These are phyloP conservation scores for Sceliomorpha sp. DNA, from an alignment of 2,888 invertebrate species.

Conservation along the genomic window DNA sequence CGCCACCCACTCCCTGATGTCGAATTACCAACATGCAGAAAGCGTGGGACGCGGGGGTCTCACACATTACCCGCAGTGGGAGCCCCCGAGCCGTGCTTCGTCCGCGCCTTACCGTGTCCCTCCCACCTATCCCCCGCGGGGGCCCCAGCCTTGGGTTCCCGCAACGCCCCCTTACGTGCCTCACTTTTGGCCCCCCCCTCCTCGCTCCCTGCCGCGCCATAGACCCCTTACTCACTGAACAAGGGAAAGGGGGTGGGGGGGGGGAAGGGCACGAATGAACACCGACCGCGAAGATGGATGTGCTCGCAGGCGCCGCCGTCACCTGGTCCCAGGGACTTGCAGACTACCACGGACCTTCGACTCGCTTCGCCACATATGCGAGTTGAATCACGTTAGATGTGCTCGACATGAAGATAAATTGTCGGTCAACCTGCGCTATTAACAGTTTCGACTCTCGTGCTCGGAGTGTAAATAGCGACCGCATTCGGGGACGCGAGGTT, in stretches of 20 bases:
- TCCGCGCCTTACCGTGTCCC: no score
- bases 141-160: no score
- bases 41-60: no score
- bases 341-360: constrained; percentile 62
- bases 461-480: constrained; percentile 8
- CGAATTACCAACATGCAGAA: no score
- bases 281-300: constrained; percentile 74
- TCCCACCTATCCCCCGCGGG: no score
- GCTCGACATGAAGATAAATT: constrained; percentile 35
- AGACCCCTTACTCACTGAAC: no score
- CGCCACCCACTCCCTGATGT: constrained; percentile 10
- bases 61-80: no score
- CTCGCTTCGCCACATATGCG: constrained; percentile 45
- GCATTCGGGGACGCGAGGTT: neutral
- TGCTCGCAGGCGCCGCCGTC: constrained; percentile 77
- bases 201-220: no score
- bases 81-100: no score
- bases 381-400: constrained; percentile 49
- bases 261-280: constrained; percentile 57
- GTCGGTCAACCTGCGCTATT: constrained; percentile 29
- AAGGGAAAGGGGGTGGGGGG: constrained; percentile 59
- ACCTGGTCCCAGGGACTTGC: constrained; percentile 71
- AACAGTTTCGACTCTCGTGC: constrained; percentile 24
- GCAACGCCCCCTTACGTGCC: no score
- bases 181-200: no score